phyloP scores from a whole-genome alignment of 2,797 vertebrate species.

The Sebastes minor region DNA sequence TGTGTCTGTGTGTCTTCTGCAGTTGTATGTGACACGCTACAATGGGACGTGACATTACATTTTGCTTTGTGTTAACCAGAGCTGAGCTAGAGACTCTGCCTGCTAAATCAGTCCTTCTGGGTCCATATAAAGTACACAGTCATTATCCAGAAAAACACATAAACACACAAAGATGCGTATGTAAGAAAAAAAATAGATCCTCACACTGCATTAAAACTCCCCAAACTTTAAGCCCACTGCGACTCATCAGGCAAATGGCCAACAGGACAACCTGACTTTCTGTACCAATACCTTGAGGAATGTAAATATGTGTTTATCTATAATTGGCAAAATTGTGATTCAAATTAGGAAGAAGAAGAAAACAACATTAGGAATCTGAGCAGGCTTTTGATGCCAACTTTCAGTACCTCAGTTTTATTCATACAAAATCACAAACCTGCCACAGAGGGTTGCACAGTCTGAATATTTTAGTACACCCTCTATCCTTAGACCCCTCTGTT shows the following conservation, averaged over 20 bases:
- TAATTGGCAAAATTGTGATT: too few species aligned
- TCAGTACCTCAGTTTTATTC: background rate
- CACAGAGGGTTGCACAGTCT: too few species aligned
- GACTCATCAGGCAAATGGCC: background rate
- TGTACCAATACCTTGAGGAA: background rate
- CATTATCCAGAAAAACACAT: too few species aligned
- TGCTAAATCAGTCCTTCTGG: too few species aligned
- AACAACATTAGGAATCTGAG: background rate
- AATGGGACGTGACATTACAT: conserved; percentile 54
- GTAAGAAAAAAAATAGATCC: accelerated
- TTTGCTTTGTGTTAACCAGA: conserved; percentile 42
- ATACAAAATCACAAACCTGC: too few species aligned
- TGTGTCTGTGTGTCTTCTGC: background rate
- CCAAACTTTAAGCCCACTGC: background rate
- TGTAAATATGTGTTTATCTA: too few species aligned
- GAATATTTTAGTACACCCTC: too few species aligned
- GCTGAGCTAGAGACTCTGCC: background rate
- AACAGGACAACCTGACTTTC: background rate
- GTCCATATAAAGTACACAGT: too few species aligned
- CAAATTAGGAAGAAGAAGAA: background rate
- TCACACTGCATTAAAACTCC: too few species aligned
- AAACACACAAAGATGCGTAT: too few species aligned
- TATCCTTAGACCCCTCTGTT: too few species aligned
- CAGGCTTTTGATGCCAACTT: background rate
- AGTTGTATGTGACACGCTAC: conserved; percentile 9